Conservation (phyloP, 2,113 vertebrate species). For the Dolichotis patagonum region DNA sequence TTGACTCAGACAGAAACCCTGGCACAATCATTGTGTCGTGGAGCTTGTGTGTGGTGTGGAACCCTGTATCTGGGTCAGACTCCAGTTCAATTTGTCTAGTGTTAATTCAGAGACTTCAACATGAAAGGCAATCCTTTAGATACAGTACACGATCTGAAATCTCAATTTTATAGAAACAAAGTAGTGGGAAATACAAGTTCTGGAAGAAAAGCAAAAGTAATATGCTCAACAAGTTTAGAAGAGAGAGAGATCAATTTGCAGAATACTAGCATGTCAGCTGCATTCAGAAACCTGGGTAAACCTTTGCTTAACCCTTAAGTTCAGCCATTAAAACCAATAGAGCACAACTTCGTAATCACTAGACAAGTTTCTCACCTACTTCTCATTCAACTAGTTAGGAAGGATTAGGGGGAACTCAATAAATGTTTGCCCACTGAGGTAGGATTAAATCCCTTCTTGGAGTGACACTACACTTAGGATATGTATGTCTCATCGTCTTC, state of each 20-base stretch:
- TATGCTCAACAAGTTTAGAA: neutral
- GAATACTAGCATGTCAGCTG: neutral
- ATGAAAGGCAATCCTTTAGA: no score
- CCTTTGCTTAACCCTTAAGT: neutral
- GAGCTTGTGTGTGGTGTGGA: neutral
- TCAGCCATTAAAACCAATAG: neutral
- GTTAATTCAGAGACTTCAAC: neutral
- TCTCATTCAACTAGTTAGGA: neutral
- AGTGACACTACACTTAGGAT: neutral
- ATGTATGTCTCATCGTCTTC: no score
- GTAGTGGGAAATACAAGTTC: neutral
- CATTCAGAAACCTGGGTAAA: neutral
- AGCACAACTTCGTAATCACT: neutral
- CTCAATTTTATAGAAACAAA: neutral
- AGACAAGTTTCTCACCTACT: neutral
- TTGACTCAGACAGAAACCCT: neutral
- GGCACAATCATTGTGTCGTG: neutral
- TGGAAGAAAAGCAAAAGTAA: neutral
- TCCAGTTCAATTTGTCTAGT: neutral
- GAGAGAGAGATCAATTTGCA: no score
- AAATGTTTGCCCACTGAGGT: neutral
- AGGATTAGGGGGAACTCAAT: no score
- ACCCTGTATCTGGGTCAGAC: neutral
- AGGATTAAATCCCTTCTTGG: accelerated
- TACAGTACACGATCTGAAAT: neutral